Evolutionary conservation across 2,113 vertebrate species (phyloP).

Genomic region (Caretta caretta): DNA sequence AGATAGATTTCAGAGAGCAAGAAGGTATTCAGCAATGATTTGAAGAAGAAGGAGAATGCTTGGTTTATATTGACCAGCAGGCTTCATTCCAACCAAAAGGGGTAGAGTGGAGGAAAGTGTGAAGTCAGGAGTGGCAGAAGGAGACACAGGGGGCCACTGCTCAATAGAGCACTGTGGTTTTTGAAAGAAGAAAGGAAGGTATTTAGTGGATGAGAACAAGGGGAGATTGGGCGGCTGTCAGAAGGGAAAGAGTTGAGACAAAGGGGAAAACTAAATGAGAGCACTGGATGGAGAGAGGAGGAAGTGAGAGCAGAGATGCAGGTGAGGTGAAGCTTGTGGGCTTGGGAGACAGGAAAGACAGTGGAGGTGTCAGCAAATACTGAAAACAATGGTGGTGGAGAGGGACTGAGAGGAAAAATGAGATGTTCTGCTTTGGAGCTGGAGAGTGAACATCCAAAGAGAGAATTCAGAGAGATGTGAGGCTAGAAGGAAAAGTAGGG

Average conservation of each 20-base stretch:
- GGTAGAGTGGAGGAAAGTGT: not conserved
- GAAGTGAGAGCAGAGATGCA: not conserved
- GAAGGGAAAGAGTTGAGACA: not conserved
- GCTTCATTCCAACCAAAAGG: not conserved
- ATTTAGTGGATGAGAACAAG: not conserved
- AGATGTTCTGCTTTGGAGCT: not conserved
- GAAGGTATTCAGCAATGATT: not conserved
- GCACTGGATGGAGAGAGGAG: not conserved
- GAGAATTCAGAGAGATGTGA: not conserved
- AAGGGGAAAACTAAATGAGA: not conserved
- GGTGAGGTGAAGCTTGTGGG: not conserved
- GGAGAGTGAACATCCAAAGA: not conserved
- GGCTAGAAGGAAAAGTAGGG: slow-evolving; percentile 1
- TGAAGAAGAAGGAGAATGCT: not conserved
- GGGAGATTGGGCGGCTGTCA: not conserved
- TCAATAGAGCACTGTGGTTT: not conserved
- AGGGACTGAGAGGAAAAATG: not conserved
- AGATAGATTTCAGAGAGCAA: not conserved
- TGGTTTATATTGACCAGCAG: not conserved
- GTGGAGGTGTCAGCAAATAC: not conserved
- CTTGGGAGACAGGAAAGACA: not conserved
- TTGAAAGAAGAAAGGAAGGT: not conserved
- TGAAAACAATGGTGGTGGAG: not conserved
- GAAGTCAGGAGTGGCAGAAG: not conserved
- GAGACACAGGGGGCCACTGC: too few relatives aligned